Percentiles rank a stretch among this genome's conserved stretches.
These are phyloP conservation scores for Hedychridium roseum DNA, from an alignment of 2,888 invertebrate species.

Conservation along the genomic window DNA sequence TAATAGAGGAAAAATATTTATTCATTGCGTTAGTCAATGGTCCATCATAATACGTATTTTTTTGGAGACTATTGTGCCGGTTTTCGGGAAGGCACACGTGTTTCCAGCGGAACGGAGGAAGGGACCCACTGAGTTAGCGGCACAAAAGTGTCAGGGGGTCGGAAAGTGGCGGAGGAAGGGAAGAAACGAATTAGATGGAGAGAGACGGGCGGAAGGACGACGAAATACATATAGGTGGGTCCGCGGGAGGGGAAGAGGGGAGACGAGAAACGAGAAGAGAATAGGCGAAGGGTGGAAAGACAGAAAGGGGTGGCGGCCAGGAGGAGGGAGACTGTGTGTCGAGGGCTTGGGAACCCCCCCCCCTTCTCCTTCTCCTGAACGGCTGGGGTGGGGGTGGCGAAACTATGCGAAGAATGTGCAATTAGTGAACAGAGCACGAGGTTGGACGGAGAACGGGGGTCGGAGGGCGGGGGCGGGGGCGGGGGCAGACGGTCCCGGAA, in stretches of 20 bases:
- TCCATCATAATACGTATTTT: too few relatives aligned
- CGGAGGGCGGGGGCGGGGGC: slow-evolving; percentile 58
- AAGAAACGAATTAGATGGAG: slow-evolving; percentile 19
- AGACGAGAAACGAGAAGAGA: slow-evolving; percentile 6
- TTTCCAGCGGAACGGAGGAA: slow-evolving; percentile 25
- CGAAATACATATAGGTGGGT: slow-evolving; percentile 11
- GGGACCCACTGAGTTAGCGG: slow-evolving; percentile 35
- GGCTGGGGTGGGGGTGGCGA: slow-evolving; percentile 67
- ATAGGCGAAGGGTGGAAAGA: slow-evolving; percentile 18
- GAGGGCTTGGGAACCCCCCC: slow-evolving; percentile 35
- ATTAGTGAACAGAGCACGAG: slow-evolving; percentile 83
- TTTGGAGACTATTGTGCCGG: too few relatives aligned
- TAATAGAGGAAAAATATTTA: too few relatives aligned
- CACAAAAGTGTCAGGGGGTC: slow-evolving; percentile 21
- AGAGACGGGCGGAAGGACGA: slow-evolving; percentile 20
- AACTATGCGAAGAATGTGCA: slow-evolving; percentile 98
- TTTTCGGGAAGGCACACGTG: slow-evolving; percentile 21
- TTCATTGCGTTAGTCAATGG: too few relatives aligned
- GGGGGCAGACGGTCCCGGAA: slow-evolving; percentile 71
- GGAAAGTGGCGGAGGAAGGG: neutral
- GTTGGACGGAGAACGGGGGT: slow-evolving; percentile 69
- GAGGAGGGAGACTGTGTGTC: slow-evolving; percentile 33
- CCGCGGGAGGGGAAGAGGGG: neutral
- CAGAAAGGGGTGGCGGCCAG: slow-evolving; percentile 16
- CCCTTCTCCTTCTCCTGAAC: slow-evolving; percentile 25